phyloP scores from a whole-genome alignment of 2,113 vertebrate species.

The Halcyon malimbica region DNA sequence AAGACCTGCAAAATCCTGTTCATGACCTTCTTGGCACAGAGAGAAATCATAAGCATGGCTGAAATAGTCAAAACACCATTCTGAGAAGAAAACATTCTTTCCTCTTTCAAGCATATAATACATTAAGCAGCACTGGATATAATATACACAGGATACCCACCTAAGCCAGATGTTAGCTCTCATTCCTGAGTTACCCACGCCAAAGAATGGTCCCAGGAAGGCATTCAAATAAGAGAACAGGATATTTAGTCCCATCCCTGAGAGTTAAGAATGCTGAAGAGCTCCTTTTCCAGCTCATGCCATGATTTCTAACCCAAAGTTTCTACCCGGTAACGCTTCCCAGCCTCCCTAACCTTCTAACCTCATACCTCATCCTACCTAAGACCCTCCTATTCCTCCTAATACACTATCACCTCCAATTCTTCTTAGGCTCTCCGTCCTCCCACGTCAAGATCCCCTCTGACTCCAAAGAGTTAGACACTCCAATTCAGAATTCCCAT shows the following conservation, averaged over 20 bases:
- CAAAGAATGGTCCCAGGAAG: not conserved
- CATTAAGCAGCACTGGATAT: not conserved
- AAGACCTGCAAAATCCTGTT: not conserved
- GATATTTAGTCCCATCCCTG: not conserved
- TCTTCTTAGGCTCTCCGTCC: not conserved
- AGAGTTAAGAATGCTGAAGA: not conserved
- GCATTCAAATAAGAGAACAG: not conserved
- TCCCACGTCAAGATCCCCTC: rapidly evolving
- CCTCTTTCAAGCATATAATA: not conserved
- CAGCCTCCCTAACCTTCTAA: not conserved
- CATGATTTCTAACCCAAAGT: not conserved
- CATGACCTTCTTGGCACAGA: not conserved
- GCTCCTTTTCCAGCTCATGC: not conserved
- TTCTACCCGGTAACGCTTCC: not conserved
- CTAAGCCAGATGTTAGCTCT: not conserved
- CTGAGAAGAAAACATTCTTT: not conserved
- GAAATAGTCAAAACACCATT: not conserved
- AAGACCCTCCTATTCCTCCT: not conserved
- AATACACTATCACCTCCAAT: not conserved
- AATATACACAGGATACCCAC: not conserved
- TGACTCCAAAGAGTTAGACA: not conserved
- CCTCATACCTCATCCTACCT: not conserved
- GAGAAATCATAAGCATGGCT: not conserved
- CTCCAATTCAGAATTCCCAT: not conserved
- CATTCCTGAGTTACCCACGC: not conserved